A percentile compares a stretch with the other conserved stretches of the same genome.
phyloP scores from a whole-genome alignment of 2,797 vertebrate genomes.

The Percopsis omiscomaycus region DNA sequence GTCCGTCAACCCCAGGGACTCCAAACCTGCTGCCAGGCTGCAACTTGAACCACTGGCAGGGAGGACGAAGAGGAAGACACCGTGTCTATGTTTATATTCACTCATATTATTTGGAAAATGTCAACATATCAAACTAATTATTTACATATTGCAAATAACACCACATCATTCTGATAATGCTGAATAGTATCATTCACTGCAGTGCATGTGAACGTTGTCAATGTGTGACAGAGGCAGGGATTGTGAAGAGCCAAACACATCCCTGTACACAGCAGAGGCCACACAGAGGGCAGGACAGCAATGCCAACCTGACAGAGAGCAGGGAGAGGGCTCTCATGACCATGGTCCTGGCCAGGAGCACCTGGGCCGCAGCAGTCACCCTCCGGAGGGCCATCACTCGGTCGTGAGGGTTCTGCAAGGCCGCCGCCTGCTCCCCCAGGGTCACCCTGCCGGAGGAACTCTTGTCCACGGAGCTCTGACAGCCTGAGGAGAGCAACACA shows the following conservation, averaged over 20 bases:
- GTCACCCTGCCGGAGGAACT: constrained; percentile 90
- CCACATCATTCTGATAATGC: too few species aligned
- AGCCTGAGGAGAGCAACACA: constrained; percentile 74
- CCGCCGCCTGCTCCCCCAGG: constrained; percentile 92
- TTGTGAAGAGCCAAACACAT: too few species aligned
- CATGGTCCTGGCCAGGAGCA: constrained; percentile 97
- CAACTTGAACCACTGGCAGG: constrained; percentile 90
- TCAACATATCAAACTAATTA: too few species aligned
- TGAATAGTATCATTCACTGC: too few species aligned
- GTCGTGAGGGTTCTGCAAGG: constrained; percentile 89
- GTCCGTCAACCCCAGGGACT: constrained; percentile 93
- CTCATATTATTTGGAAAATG: too few species aligned
- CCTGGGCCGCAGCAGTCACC: constrained; percentile 94
- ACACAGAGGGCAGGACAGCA: background rate
- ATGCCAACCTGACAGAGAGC: constrained; percentile 80
- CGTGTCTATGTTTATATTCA: too few species aligned
- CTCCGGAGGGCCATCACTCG: constrained; percentile 91
- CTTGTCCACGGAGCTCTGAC: constrained; percentile 93
- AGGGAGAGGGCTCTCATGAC: constrained; percentile 97
- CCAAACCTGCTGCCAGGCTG: constrained; percentile 93
- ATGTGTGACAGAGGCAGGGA: too few species aligned
- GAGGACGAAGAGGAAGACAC: too few species aligned
- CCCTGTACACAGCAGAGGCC: background rate
- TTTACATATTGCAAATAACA: too few species aligned
- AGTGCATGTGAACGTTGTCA: too few species aligned